Evolutionary conservation across 30 jellyfish, hydroid and myxozoan genomes (phyloP).

Genomic region (Pseudorhiza aurosa): DNA sequence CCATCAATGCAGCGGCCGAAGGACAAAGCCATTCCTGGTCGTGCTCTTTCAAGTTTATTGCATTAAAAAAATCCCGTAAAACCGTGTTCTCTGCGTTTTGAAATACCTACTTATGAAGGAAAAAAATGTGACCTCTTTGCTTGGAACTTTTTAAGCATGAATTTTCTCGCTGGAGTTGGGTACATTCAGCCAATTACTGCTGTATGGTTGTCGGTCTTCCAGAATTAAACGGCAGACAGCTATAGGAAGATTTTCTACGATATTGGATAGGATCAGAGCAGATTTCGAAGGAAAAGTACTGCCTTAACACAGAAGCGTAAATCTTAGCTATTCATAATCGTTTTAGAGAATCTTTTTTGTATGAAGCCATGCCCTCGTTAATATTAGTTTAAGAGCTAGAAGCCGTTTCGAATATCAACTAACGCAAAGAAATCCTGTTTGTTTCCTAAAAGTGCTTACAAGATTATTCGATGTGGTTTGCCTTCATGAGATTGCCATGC

Average conservation of each 20-base stretch:
- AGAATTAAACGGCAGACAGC: background rate
- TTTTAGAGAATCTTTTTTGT: background rate
- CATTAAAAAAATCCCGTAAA: background rate
- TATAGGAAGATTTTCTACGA: background rate
- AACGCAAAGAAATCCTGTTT: background rate
- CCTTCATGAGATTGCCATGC: background rate
- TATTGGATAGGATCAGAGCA: background rate
- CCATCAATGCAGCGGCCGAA: background rate
- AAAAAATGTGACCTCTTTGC: background rate
- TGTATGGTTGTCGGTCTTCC: background rate
- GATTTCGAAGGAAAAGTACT: background rate
- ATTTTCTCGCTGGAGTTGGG: background rate
- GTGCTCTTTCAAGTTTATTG: background rate
- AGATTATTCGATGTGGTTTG: background rate
- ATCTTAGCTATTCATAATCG: background rate
- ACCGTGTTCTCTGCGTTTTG: background rate
- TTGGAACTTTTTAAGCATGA: background rate
- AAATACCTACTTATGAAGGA: background rate
- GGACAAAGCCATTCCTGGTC: background rate
- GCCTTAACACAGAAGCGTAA: background rate
- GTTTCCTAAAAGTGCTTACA: background rate
- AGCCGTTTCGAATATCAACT: background rate
- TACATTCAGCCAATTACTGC: background rate
- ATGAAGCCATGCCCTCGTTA: background rate
- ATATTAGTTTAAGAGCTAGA: background rate